Base-by-base conservation (phyloP, 1,140 invertebrate species). In the Drosophila varians region DNA sequence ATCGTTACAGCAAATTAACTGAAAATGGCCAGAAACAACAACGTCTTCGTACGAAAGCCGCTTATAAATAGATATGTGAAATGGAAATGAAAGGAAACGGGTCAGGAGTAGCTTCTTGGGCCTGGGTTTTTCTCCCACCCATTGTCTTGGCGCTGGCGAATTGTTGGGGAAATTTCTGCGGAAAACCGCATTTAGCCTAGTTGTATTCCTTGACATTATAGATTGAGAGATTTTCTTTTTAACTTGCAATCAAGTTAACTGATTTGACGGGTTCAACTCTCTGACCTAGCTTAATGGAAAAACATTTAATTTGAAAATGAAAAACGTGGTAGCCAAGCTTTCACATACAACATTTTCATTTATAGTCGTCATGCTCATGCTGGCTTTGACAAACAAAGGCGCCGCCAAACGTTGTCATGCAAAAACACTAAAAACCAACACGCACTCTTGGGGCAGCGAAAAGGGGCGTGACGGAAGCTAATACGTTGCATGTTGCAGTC, bases 1-100 rank as follows among this genome's bases (percentile, higher is more conserved):
- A 84, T 84, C 80, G 80, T 86, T 84, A 79, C 75, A 84, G 42
- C 76, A 84, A 84, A 86, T 84, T 86, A 76, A 73, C 72, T 73
- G 75, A 73, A 79, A 84, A 83, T 61, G 57, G 49, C 57, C 58
- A 73, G 64, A 16, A 16, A 38, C 1, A 53, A 34, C 38, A 57
- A 31, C 36, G n/a, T n/a, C n/a, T n/a, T n/a, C n/a, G n/a, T 56
- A 55, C 31, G 11, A 55, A 80, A 86, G 60, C 58, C 40, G 71
- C 80, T 84, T 83, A 84, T 62, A 79, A 71, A 74, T 73, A 82
- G 66, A 66, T 43, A 53, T 19, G 28, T 23, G 43, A 46, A 64
- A 19, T 26, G 62, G 60, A 66, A 28, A 26, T 12, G n/a, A 31
- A 56, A 38, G 36, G 36, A 83, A 84, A 72, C 65, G 46, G 79